Conservation (phyloP, 2,888 invertebrate species). For the Sphinx pinastri region DNA sequence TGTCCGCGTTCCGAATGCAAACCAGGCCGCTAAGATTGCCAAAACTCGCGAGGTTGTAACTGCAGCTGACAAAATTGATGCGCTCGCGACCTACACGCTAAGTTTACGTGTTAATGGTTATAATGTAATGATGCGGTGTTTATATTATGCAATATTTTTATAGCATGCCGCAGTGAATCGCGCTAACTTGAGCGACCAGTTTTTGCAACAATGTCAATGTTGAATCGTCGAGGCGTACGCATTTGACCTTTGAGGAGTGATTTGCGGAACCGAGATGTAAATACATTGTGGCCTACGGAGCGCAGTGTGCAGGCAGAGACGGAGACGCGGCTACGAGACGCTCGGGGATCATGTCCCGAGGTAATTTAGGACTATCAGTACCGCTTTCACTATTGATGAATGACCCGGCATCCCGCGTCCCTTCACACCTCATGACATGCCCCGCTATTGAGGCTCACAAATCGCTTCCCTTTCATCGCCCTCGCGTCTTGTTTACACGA, state of each 20-base stretch:
- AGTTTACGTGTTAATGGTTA: slow-evolving; percentile 4
- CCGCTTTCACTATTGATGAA: slow-evolving; percentile 75
- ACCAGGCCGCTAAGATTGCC: slow-evolving; percentile 63
- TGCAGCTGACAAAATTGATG: slow-evolving; percentile 20
- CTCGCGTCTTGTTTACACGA: slow-evolving; percentile 66
- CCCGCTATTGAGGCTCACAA: slow-evolving; percentile 61
- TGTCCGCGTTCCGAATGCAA: slow-evolving; percentile 66
- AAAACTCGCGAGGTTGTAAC: slow-evolving; percentile 11
- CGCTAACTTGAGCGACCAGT: slow-evolving; percentile 41
- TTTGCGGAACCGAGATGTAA: slow-evolving; percentile 54
- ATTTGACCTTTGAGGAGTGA: slow-evolving; percentile 63
- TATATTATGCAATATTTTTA: slow-evolving; percentile 17
- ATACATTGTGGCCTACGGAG: slow-evolving; percentile 46
- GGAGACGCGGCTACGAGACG: neutral
- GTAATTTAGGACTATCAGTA: slow-evolving; percentile 72
- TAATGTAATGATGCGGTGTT: neutral
- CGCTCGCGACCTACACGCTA: neutral
- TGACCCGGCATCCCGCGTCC: slow-evolving; percentile 62
- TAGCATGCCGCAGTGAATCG: neutral
- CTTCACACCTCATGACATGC: slow-evolving; percentile 61
- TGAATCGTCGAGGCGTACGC: slow-evolving; percentile 54
- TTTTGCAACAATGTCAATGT: slow-evolving; percentile 61
- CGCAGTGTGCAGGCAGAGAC: slow-evolving; percentile 34
- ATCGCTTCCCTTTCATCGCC: slow-evolving; percentile 73
- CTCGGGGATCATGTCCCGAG: slow-evolving; percentile 52